Conservation (phyloP, 2,888 invertebrate species). For the Noctua janthina region DNA sequence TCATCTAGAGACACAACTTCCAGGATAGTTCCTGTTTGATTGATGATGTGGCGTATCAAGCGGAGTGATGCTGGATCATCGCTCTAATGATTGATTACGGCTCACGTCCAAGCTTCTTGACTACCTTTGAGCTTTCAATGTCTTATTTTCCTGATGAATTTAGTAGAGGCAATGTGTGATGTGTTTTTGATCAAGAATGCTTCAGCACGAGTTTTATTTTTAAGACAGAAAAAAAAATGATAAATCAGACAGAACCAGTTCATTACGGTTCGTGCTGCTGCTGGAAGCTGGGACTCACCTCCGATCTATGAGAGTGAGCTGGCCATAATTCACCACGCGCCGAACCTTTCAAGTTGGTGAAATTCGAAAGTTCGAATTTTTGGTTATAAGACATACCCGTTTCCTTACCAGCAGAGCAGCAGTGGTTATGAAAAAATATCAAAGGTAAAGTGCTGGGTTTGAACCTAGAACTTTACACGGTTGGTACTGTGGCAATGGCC, state of each 20-base stretch:
- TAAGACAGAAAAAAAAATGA: background rate
- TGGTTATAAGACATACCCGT: background rate
- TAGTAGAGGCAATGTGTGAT: conserved; percentile 5
- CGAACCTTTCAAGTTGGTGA: background rate
- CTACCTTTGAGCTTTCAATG: conserved; percentile 55
- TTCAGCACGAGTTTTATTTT: background rate
- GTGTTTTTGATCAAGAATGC: conserved; percentile 4
- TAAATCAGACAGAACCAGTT: background rate
- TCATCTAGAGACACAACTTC: conserved; percentile 57
- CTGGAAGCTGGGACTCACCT: background rate
- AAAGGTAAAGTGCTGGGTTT: background rate
- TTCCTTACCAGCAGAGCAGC: background rate
- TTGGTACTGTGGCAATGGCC: no score
- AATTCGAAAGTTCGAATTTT: background rate
- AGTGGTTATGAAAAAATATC: background rate
- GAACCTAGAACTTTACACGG: background rate
- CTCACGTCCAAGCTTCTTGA: conserved; percentile 73
- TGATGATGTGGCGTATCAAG: conserved; percentile 84
- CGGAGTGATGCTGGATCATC: conserved; percentile 85
- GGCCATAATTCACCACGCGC: background rate
- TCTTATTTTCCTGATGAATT: conserved; percentile 55
- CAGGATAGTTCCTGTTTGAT: conserved; percentile 79
- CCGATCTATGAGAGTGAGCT: background rate
- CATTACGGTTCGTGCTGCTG: background rate
- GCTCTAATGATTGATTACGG: conserved; percentile 83